Evolutionary conservation across 2,888 invertebrate species (phyloP), one percentile per base, ranked within the genome.

Genomic region (Corbicula japonica): DNA sequence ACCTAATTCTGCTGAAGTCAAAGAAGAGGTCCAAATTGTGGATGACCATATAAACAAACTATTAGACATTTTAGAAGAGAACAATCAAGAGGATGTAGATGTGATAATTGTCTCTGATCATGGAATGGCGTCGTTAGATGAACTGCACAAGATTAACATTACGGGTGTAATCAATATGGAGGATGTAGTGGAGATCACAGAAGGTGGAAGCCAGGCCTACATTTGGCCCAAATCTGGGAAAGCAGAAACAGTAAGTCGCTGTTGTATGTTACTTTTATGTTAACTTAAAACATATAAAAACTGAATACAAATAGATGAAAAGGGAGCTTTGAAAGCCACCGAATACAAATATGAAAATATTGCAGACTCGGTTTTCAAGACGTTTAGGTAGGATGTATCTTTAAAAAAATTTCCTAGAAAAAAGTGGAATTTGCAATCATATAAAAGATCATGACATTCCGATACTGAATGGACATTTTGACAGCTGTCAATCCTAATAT

Each of bases 31-130:
- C 8, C 15, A 65, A 41, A 75, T 84, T 12, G 69, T 87, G 21
- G 87, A 88, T 54, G 26, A n/a, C 10, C 77, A 80, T 12, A 69
- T 88, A 5, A 46, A 61, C 18, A 60, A 56, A 46, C 28, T 87
- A 26, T 69, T 81, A 10, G 84, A 87, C 58, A 50, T 85, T 10
- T 46, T 75, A 26, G 52, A 72, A 12, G 23, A 28, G 10, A 60
- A 54, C 15, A 38, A 82, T 0, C 52, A 58, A 2, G 63, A 86
- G 38, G 73, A 82, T 23, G 77, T 87, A 28, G 80, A 87, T 52
- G 54, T 90, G 30, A 80, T 90, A 32, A 61, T 90, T 0, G 76
- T 88, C 2, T 89, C 89, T 21, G 89, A 90, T 66, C 90, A 90
- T 62, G 90, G 90, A 1, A 87, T 89, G 87, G 79, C 88, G 1